Conservation (phyloP, 2,888 invertebrate genomes). For the Selenia dentaria region DNA sequence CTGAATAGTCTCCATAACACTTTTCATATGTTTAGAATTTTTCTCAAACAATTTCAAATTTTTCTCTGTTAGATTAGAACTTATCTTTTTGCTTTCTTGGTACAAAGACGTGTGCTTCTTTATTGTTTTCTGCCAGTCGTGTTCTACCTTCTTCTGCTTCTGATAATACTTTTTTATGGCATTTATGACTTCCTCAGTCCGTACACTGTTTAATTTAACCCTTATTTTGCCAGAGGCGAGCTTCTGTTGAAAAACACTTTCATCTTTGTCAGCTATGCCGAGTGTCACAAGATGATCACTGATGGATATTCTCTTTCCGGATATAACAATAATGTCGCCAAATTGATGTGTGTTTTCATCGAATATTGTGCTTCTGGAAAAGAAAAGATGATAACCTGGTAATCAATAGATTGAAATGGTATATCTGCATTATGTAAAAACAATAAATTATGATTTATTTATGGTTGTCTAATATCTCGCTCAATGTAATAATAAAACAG, state of each 20-base stretch:
- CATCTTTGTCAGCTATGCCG: conserved; percentile 47
- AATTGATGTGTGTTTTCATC: conserved; percentile 65
- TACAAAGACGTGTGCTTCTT: conserved; percentile 47
- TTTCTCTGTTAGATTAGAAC: conserved; percentile 7
- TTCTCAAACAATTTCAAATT: conserved; percentile 9
- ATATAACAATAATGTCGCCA: conserved; percentile 58
- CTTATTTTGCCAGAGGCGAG: conserved; percentile 47
- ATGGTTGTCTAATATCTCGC: too few relatives aligned
- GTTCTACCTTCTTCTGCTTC: conserved; percentile 28
- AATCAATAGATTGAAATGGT: too few relatives aligned
- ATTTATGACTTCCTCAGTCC: conserved; percentile 43
- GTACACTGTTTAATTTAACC: conserved; percentile 41
- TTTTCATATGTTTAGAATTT: background rate
- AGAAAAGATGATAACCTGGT: too few relatives aligned
- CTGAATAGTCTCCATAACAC: conserved; percentile 1
- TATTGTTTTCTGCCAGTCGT: conserved; percentile 35
- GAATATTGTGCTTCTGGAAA: conserved; percentile 64
- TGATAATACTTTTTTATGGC: conserved; percentile 43
- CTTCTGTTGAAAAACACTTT: conserved; percentile 47
- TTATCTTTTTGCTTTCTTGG: conserved; percentile 35
- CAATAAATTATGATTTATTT: too few relatives aligned
- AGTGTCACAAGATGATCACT: conserved; percentile 41
- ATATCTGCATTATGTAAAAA: too few relatives aligned
- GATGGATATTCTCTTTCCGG: conserved; percentile 40
- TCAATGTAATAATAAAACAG: too few relatives aligned